Evolutionary conservation across 2,113 vertebrate species (phyloP), one percentile per base, ranked within the genome.

Genomic region (Gambusia holbrooki): DNA sequence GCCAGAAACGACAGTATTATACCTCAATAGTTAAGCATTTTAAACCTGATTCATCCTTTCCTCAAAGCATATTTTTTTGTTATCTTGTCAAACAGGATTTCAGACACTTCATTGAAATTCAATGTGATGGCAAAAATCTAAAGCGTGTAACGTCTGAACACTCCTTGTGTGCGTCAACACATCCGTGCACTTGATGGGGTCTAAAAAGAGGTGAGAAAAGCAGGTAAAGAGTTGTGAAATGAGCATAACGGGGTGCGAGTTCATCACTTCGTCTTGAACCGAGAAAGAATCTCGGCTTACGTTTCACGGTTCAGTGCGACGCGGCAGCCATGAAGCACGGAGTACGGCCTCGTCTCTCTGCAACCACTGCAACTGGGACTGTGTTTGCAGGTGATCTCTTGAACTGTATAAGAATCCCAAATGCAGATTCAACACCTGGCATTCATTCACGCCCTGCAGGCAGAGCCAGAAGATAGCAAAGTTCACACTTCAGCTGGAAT

Each of bases 401-500:
- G 71, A 82, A 79, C 72, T 58, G 28, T 67, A 60, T 45, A 37
- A 72, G 40, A 83, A 79, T 84, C 71, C 61, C 70, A 81, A 84
- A 84, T 62, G 79, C 73, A 85, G 74, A 89, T 82, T 33, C 48
- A 82, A 79, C 87, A 83, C 79, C 88, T 92, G 85, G 76, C 80
- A 82, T 74, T 22, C 10, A 37, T 61, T 84, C 62, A 45, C 71
- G 73, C 73, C 84, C 79, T n/a, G 69, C 62, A 87, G 89, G 69
- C 84, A 82, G 45, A 79, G 73, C 51, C 51, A 69, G 69, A 30
- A 58, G 69, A 83, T 73, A 75, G 62, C 64, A 54, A 30, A 54
- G 82, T 80, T 90, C 86, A 81, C 88, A 82, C 82, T 76, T 83
- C 69, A 63, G 51, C 63, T 77, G 81, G 85, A 92, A 87, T 85